Conservation (phyloP, 1,140 invertebrate genomes). For the Cecropterus lyciades region DNA sequence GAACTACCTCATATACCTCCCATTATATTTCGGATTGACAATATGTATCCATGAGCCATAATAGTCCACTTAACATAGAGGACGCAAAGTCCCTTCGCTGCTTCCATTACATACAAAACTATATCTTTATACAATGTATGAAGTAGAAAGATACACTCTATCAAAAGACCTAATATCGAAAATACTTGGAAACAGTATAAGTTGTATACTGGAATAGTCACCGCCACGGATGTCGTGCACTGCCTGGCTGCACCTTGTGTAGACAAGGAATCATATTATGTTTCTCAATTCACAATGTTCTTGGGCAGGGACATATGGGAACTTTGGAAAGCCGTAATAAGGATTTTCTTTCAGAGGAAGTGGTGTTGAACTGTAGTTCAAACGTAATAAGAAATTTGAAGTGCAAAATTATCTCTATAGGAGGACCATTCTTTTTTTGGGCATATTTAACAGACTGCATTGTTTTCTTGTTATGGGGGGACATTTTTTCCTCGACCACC, state of each 20-base stretch:
- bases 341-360: too few relatives aligned
- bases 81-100: neutral
- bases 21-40: neutral
- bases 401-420: too few relatives aligned
- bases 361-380: too few relatives aligned
- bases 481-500: too few relatives aligned
- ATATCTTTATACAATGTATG: slow-evolving; percentile 29
- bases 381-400: too few relatives aligned
- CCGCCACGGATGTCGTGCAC: slow-evolving; percentile 30
- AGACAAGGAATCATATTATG: slow-evolving; percentile 24
- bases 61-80: neutral
- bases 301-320: neutral
- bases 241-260: slow-evolving; percentile 33
- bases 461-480: too few relatives aligned
- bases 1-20: neutral
- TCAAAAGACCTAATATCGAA: slow-evolving; percentile 72
- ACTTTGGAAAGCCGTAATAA: neutral
- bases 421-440: too few relatives aligned
- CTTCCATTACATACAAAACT: slow-evolving; percentile 2
- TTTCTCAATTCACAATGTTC: slow-evolving; percentile 3
- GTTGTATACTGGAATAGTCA: slow-evolving; percentile 55
- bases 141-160: slow-evolving; percentile 57
- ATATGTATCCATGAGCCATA: neutral
- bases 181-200: slow-evolving; percentile 52
- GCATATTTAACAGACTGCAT: too few relatives aligned